Conservation (phyloP, 2,888 invertebrate genomes). For the Meliscaeva auricollis region DNA sequence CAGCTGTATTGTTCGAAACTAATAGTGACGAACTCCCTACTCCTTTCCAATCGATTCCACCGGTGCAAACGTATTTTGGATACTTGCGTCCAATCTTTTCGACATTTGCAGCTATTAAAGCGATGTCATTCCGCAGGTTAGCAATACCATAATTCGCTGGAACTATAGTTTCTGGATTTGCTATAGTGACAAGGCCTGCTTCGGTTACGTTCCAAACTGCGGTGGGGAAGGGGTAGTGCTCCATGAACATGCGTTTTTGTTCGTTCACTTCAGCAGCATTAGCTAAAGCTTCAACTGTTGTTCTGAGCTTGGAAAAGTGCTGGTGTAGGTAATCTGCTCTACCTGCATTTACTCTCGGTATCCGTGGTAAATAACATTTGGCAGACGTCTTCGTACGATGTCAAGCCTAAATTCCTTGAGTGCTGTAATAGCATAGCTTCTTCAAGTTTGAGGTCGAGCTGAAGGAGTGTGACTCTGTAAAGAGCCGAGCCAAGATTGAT, state of each 20-base stretch:
- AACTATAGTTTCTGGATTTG: neutral
- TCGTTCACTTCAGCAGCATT: too few species aligned
- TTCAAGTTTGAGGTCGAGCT: neutral
- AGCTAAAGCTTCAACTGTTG: too few species aligned
- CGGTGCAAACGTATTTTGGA: constrained; percentile 95
- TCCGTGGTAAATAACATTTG: too few species aligned
- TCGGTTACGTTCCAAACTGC: neutral
- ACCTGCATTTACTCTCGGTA: too few species aligned
- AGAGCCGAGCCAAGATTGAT: neutral
- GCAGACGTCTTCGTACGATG: constrained; percentile 1
- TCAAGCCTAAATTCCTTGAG: constrained; percentile 1
- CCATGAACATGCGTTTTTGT: too few species aligned
- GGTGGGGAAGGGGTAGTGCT: too few species aligned
- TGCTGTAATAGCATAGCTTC: constrained; percentile 3
- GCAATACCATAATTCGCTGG: neutral
- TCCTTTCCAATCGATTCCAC: constrained; percentile 85
- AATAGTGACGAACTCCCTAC: neutral
- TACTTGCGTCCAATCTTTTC: constrained; percentile 90
- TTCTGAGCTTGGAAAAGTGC: neutral
- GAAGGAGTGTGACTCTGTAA: neutral
- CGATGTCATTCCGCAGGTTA: neutral
- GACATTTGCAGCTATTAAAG: constrained; percentile 91
- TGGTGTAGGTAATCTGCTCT: neutral
- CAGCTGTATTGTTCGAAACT: too few species aligned
- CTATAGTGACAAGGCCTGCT: neutral